Evolutionary conservation across 1,140 invertebrate genomes (phyloP).

Genomic region (Drosophila orena): DNA sequence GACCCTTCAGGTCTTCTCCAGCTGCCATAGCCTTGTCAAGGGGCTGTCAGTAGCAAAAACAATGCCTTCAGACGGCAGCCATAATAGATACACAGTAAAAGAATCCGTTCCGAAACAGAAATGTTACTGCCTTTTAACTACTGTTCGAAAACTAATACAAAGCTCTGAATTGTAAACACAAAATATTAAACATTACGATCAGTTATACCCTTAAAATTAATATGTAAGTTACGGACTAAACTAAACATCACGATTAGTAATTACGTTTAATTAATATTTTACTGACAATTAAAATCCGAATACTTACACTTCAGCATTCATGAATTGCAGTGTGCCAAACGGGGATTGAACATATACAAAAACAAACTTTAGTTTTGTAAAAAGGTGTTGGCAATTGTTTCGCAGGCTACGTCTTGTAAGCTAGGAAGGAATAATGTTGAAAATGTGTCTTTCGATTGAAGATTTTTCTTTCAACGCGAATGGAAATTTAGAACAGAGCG

Average conservation of each 20-base stretch:
- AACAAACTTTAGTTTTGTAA: not conserved
- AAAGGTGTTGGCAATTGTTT: slow-evolving; percentile 73
- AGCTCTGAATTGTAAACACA: too few species aligned
- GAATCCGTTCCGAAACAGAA: not conserved
- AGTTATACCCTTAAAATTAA: too few species aligned
- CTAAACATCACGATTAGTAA: too few species aligned
- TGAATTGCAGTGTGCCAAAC: slow-evolving; percentile 5
- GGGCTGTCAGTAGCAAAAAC: slow-evolving; percentile 70
- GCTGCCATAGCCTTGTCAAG: slow-evolving; percentile 47
- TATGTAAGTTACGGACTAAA: too few species aligned
- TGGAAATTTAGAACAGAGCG: slow-evolving; percentile 26
- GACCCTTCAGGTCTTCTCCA: slow-evolving; percentile 54
- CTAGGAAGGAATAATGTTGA: slow-evolving; percentile 24
- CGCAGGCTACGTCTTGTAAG: slow-evolving; percentile 31
- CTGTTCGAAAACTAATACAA: too few species aligned
- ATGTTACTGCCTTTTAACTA: not conserved
- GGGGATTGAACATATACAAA: not conserved
- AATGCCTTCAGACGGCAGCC: slow-evolving; percentile 63
- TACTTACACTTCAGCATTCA: too few species aligned
- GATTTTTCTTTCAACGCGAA: slow-evolving; percentile 21
- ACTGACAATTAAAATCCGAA: too few species aligned
- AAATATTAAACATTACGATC: too few species aligned
- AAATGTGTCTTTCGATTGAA: slow-evolving; percentile 22
- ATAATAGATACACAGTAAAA: slow-evolving; percentile 34
- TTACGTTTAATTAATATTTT: too few species aligned